Evolutionary conservation across 2,888 invertebrate species (phyloP), one percentile per base, ranked within the genome.

Genomic region (Eilema depressum): DNA sequence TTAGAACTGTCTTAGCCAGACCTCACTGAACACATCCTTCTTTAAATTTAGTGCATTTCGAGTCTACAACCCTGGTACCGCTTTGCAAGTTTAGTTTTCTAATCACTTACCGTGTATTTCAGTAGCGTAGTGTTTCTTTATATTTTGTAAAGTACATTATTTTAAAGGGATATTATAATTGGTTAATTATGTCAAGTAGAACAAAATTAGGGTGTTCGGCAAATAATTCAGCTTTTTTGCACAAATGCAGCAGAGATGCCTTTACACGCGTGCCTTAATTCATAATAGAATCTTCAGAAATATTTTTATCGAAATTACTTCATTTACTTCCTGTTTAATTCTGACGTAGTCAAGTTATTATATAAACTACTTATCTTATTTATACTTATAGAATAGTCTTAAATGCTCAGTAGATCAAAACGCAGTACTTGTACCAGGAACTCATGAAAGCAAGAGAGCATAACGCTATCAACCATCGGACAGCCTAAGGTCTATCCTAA

Each of bases 401-500:
- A 20, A 57, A n/a, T 33, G 62, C 62, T 62, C n/a, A 69, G 65
- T 69, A 70, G 37, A 7, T 33, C 3, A 41, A 23, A 63, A 47
- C 63, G 47, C 53, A 47, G 7, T 70, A 70, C 81, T 73, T 68
- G 67, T 78, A 83, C 75, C 73, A 81, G 81, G 70, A 68, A 47
- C 73, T 23, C 68, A 75, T 80, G 61, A 79, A 88, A 91, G 93
- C 93, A 94, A 94, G 93, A 90, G 94, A 90, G 91, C 86, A 87
- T 81, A 76, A 86, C 91, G 95, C 91, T 93, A 89, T 77, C 92
- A 88, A 92, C 93, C 95, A 92, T 93, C 92, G 95, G 91, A 88
- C 95, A 96, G 95, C 92, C 78, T 83, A 88, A 92, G 92, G 89
- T 92, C 93, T 90, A 87, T 91, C 92, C 93, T 97, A 96, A 97